Percentiles rank a stretch among this genome's conserved stretches.
phyloP scores from a whole-genome alignment of 2,888 invertebrate genomes.

The Caenorhabditis imperialis region DNA sequence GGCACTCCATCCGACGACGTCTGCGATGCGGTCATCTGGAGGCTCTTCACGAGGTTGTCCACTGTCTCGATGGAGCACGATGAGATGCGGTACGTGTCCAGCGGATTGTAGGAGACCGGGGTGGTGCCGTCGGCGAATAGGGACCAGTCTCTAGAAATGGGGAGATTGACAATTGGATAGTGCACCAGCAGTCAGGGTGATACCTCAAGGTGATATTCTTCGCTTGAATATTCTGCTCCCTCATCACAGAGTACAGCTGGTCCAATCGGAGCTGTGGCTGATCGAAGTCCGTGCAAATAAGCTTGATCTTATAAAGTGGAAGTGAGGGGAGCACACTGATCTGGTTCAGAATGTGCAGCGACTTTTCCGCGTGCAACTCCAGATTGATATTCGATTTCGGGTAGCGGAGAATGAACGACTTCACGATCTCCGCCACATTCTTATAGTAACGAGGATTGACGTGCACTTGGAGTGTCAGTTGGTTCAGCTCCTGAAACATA shows the following conservation, averaged over 20 bases:
- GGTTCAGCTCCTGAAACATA: conserved; percentile 52
- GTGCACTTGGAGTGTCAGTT: conserved; percentile 63
- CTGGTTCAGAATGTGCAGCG: conserved; percentile 58
- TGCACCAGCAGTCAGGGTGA: too few species aligned
- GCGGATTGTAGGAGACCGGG: conserved; percentile 56
- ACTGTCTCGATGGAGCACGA: conserved; percentile 64
- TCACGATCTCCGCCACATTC: conserved; percentile 58
- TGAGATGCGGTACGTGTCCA: conserved; percentile 63
- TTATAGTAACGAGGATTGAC: conserved; percentile 43
- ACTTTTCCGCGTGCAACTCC: conserved; percentile 62
- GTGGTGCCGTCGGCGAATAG: conserved; percentile 62
- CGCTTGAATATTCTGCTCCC: conserved; percentile 56
- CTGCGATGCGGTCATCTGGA: conserved; percentile 50
- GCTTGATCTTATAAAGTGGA: conserved; percentile 59
- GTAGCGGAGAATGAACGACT: conserved; percentile 54
- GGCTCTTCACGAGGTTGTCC: conserved; percentile 54
- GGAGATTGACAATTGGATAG: too few species aligned
- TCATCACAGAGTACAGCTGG: conserved; percentile 54
- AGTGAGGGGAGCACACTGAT: conserved; percentile 54
- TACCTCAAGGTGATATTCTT: conserved; percentile 65
- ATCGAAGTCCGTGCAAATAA: conserved; percentile 67
- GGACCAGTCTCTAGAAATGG: conserved; percentile 60
- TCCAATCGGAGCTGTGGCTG: conserved; percentile 61
- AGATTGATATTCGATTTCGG: conserved; percentile 60
- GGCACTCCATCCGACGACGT: conserved; percentile 8